Evolutionary conservation across 1,140 invertebrate species (phyloP).

Genomic region (Drosophila rhopaloa): DNA sequence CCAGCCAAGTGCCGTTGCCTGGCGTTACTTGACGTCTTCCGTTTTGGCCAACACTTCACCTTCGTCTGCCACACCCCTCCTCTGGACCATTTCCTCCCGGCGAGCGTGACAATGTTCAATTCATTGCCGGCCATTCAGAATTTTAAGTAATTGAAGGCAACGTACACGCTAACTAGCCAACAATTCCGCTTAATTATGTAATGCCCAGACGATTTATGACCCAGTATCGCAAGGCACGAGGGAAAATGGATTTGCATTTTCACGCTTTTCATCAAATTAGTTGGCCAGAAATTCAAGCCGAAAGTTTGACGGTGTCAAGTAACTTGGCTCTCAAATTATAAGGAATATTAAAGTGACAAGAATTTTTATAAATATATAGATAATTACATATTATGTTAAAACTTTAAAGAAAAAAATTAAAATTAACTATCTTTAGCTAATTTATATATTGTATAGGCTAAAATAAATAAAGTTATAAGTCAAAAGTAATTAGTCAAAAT

Average conservation of each 20-base stretch:
- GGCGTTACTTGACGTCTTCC: slow-evolving; percentile 39
- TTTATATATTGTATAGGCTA: neutral
- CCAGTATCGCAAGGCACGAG: slow-evolving; percentile 20
- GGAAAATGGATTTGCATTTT: slow-evolving; percentile 64
- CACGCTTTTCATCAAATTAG: slow-evolving; percentile 70
- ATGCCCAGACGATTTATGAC: slow-evolving; percentile 68
- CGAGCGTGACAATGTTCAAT: slow-evolving; percentile 79
- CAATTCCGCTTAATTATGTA: slow-evolving; percentile 76
- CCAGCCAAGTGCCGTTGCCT: slow-evolving; percentile 62
- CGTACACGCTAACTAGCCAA: slow-evolving; percentile 63
- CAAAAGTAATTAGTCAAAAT: neutral
- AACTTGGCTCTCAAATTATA: no score
- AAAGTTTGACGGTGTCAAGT: slow-evolving; percentile 15
- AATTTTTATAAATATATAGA: neutral
- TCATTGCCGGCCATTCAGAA: slow-evolving; percentile 75
- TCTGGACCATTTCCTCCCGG: slow-evolving; percentile 63
- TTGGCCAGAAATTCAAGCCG: slow-evolving; percentile 18
- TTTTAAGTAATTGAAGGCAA: slow-evolving; percentile 80
- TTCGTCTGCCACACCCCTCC: neutral
- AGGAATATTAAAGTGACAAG: neutral
- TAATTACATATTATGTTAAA: no score
- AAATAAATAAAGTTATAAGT: no score
- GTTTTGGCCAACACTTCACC: slow-evolving; percentile 24
- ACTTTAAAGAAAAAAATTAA: no score
- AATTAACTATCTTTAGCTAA: no score